Evolutionary conservation across 2,888 invertebrate species (phyloP), one percentile per base, ranked within the genome.

Genomic region (Macrophya alboannulata): DNA sequence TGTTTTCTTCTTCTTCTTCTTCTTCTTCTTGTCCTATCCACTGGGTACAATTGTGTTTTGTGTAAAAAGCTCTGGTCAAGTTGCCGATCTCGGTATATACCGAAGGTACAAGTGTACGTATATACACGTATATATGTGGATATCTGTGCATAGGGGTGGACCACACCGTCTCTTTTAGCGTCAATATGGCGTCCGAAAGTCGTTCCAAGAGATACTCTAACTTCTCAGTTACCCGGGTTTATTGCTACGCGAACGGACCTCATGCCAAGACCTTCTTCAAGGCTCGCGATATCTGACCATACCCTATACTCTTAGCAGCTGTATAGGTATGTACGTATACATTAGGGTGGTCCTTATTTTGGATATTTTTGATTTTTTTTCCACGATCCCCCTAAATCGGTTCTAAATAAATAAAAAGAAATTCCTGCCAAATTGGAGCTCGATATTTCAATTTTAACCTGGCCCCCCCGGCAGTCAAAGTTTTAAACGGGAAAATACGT

Each of bases 141-240:
- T 31, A 31, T 31, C 31, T 31, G 1, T 31, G 1, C 31, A n/a
- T 55, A 55, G n/a, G n/a, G 43, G 71, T 40, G 40, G 8, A 81
- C 40, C 43, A 15, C 59, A n/a, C 12, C 43, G 43, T 25, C 43
- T 40, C 43, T 62, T 43, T 43, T 15, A 43, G 43, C 40, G n/a
- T 43, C 62, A 43, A 62, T 81, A 81, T 25, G 62, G 62, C 81
- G 62, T 81, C 62, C 59, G 17, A 43, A 81, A 81, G 81, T 81
- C 81, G 81, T 62, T 81, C n/a, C 81, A 43, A 62, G 45, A 81
- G 81, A 81, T 81, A 59, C 81, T 81, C 59, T 55, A 62, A 62
- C 51, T 81, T 62, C 81, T 43, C 59, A 43, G 81, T 81, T 81
- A 79, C 79, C 62, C 62, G 25, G 25, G 59, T 81, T 81, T 81